phyloP scores from a whole-genome alignment of 2,113 vertebrate species.

The Xiphorhynchus elegans region DNA sequence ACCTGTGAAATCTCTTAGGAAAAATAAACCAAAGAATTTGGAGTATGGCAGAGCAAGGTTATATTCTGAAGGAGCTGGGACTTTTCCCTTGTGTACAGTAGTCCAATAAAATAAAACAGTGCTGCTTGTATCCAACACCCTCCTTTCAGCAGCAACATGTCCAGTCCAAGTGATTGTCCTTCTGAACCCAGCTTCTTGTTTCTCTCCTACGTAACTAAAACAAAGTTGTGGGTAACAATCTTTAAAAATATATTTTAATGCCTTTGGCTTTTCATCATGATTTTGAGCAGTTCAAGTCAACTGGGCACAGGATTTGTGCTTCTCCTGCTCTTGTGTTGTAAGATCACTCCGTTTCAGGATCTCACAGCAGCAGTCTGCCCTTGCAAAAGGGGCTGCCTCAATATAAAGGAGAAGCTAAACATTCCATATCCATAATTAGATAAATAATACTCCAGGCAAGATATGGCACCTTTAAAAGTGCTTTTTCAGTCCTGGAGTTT shows the following conservation, averaged over 20 bases:
- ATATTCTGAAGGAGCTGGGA: not conserved
- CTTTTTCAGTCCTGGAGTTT: conserved; percentile 73
- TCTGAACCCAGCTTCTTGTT: not conserved
- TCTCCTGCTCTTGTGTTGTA: conserved; percentile 7
- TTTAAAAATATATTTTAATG: conserved; percentile 67
- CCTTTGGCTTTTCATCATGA: conserved; percentile 31
- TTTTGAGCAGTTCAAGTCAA: conserved; percentile 55
- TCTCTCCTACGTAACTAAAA: conserved; percentile 8
- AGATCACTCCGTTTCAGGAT: conserved; percentile 22
- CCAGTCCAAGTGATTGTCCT: not conserved
- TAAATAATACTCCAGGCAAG: conserved; percentile 71
- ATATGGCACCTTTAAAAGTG: conserved; percentile 77
- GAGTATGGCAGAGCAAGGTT: conserved; percentile 32
- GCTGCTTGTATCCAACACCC: not conserved
- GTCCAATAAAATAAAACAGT: not conserved
- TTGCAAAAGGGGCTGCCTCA: conserved; percentile 33
- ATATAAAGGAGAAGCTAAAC: conserved; percentile 36
- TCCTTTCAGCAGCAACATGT: not conserved
- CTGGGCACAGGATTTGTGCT: conserved; percentile 37
- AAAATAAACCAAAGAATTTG: not conserved
- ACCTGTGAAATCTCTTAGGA: conserved; percentile 17
- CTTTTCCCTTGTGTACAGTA: not conserved
- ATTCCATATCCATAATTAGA: conserved; percentile 61
- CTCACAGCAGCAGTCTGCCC: conserved; percentile 1
- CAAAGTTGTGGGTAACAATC: conserved; percentile 30